Base-by-base conservation (phyloP, 2,888 invertebrate species). In the Mayetiola destructor region DNA sequence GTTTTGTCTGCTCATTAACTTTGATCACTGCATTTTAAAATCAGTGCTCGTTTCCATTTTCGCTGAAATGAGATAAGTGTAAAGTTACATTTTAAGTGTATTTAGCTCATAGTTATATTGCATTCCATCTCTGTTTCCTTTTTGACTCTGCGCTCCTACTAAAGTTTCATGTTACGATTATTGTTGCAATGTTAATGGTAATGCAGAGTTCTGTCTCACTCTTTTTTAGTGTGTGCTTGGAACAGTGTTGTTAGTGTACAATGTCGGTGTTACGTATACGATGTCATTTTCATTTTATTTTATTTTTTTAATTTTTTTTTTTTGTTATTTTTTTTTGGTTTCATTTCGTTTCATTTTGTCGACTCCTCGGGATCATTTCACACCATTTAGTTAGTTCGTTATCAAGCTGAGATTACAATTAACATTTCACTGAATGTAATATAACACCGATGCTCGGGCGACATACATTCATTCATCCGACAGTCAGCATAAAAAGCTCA, bases 91-190 rank as follows among this genome's bases (percentile, higher is more conserved):
- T 48, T 48, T 48, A 27, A 27, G 48, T 27, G 48, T 27, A 16
- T 27, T 9, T 21, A 12, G 23, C 27, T 10, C 10, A 21, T 6
- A 21, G 2, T 23, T 6, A 12, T n/a, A 27, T 27, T n/a, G 21
- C 12, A 6, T 6, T 23, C 3, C 12, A 9, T 14, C 48, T 14
- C 16, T 48, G 29, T 48, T n/a, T 48, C n/a, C 27, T 16, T 5
- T 37, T 48, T 27, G 29, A 16, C 27, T 48, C 48, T 27, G 48
- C 48, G n/a, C n/a, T n/a, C n/a, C n/a, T n/a, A n/a, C n/a, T n/a
- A n/a, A n/a, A n/a, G n/a, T n/a, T n/a, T n/a, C n/a, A n/a, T 48
- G 48, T 48, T 48, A 48, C 48, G 48, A 48, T 48, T 48, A 48
- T 48, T 48, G 48, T 48, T 27, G 48, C 23, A 48, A n/a, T 48